Percentiles rank a stretch among this genome's conserved stretches.
phyloP scores from a whole-genome alignment of 92 coral and sea anemone species.

The Parazoanthus darwini region DNA sequence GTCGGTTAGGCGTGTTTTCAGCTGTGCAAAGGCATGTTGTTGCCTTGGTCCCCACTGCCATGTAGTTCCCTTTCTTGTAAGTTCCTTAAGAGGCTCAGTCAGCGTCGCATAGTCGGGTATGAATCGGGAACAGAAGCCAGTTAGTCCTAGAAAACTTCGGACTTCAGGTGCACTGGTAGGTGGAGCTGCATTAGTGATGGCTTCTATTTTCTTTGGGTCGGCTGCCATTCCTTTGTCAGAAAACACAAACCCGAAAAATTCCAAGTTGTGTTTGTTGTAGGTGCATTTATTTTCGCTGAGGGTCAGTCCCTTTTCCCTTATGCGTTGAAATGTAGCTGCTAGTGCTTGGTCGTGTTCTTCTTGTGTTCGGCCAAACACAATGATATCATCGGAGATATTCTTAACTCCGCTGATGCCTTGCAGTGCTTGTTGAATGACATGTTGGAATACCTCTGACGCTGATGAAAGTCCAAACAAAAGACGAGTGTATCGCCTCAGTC shows the following conservation, averaged over 20 bases:
- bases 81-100: conserved; percentile 36
- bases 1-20: conserved; percentile 37
- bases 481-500: conserved; percentile 3
- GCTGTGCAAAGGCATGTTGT: conserved; percentile 27
- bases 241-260: conserved; percentile 44
- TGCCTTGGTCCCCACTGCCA: conserved; percentile 45
- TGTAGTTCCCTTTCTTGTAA: conserved; percentile 23
- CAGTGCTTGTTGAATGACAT: conserved; percentile 40
- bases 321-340: conserved; percentile 25
- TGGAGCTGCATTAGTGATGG: conserved; percentile 32
- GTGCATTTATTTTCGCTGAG: conserved; percentile 41
- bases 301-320: conserved; percentile 50
- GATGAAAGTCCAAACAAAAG: conserved; percentile 20
- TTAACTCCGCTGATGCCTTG: conserved; percentile 30
- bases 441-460: conserved; percentile 37
- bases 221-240: conserved; percentile 39
- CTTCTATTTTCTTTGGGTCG: conserved; percentile 41
- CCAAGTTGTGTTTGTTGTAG: conserved; percentile 52
- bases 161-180: conserved; percentile 42
- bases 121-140: conserved; percentile 44
- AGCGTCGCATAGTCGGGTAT: conserved; percentile 38
- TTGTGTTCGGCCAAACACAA: conserved; percentile 33
- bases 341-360: conserved; percentile 41
- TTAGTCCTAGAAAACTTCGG: conserved; percentile 42
- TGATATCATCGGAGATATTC: conserved; percentile 34